Base-by-base conservation (phyloP, 2,888 invertebrate species). In the Leptura quadrifasciata region DNA sequence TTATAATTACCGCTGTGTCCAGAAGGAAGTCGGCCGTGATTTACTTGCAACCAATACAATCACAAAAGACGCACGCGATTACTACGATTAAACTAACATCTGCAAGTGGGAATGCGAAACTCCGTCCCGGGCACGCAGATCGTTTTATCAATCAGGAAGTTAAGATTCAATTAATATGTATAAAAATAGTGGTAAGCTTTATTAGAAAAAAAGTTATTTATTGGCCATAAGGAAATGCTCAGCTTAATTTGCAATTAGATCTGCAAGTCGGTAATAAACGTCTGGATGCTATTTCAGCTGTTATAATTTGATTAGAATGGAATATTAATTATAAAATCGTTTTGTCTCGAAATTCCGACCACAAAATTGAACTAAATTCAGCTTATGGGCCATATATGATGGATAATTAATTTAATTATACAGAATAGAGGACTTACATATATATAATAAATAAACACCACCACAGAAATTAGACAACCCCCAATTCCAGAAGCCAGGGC, bases 1-100 rank as follows among this genome's bases (percentile, higher is more conserved):
- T 82, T 80, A 80, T 81, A 82, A 82, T 82, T 83, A 82, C 79
- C 78, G 80, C 78, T 72, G 74, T 81, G 81, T 78, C 81, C 80
- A 78, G 76, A 71, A 83, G 79, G 81, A 82, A 80, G 81, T 80
- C 75, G 75, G 78, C 63, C 76, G 80, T 82, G 82, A 84, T 84
- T 84, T 84, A 84, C 82, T 78, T 54, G 72, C 73, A 74, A 75
- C 73, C 73, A 60, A 68, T 27, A 31, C 55, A 31, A 68, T 68
- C 68, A 20, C 55, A 57, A 31, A 57, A 18, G 31, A 68, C 24
- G 55, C 68, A 68, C 31, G 54, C 55, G 55, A 27, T 55, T 55
- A 18, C 54, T 31, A 20, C 27, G 31, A 68, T 27, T 55, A 68
- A 55, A 31, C 52, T 17, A 57, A 52, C 55, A 27, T 67, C 24